phyloP scores from a whole-genome alignment of 2,113 vertebrate species.

The Phainopepla nitens region DNA sequence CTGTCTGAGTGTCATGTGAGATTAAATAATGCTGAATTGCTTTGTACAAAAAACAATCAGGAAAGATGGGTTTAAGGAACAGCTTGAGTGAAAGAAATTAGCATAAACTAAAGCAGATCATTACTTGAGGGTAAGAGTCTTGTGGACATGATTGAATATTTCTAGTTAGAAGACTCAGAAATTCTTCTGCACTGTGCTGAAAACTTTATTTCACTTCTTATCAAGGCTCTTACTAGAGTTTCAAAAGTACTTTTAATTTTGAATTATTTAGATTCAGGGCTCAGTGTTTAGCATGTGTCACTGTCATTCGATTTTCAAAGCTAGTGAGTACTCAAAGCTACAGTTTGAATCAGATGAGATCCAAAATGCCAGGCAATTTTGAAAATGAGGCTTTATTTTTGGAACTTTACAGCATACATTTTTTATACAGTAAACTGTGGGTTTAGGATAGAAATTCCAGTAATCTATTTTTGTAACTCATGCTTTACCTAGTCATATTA shows the following conservation, averaged over 20 bases:
- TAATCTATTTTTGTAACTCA: neutral
- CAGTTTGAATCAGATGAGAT: neutral
- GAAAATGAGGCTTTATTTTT: neutral
- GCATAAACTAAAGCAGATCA: neutral
- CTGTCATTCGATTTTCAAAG: neutral
- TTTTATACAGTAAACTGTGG: neutral
- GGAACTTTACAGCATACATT: neutral
- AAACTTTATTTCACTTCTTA: neutral
- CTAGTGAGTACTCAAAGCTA: neutral
- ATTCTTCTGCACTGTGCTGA: neutral
- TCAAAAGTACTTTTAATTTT: neutral
- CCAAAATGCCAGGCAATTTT: neutral
- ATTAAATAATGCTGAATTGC: slow-evolving; percentile 23
- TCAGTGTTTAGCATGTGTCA: neutral
- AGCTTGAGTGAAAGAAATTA: neutral
- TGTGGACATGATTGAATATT: neutral
- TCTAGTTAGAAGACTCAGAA: neutral
- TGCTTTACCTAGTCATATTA: neutral
- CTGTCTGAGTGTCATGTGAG: slow-evolving; percentile 17
- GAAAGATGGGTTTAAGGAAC: neutral
- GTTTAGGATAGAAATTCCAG: neutral
- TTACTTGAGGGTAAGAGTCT: neutral
- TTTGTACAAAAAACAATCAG: neutral
- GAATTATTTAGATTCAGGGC: neutral
- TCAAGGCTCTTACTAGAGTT: neutral